A percentile compares a stretch with the other conserved stretches of the same genome.
phyloP scores from a whole-genome alignment of 2,888 invertebrate genomes.

The Himalopsyche anomala region DNA sequence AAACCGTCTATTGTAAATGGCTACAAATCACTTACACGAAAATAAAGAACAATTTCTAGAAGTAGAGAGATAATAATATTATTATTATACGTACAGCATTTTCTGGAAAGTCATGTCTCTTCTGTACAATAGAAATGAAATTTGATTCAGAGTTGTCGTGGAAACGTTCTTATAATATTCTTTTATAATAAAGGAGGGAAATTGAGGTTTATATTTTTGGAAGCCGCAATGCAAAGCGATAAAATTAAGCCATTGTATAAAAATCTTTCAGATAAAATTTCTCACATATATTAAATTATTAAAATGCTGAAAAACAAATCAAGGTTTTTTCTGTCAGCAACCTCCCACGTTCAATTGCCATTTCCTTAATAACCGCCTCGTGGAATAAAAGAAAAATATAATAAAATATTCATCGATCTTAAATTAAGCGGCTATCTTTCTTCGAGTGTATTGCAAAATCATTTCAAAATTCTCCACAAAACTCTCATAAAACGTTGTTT shows the following conservation, averaged over 20 bases:
- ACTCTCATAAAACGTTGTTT: too few species aligned
- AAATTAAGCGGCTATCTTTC: too few species aligned
- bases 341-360: too few species aligned
- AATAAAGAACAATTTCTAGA: conserved; percentile 19
- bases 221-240: conserved; percentile 28
- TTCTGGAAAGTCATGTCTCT: background rate
- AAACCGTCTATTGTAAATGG: background rate
- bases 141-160: conserved; percentile 15
- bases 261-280: background rate
- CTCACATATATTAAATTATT: background rate
- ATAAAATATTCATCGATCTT: too few species aligned
- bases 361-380: too few species aligned
- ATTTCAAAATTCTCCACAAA: too few species aligned
- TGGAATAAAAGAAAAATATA: too few species aligned
- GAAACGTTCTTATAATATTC: background rate
- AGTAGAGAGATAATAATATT: conserved; percentile 23
- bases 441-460: too few species aligned
- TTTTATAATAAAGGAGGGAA: conserved; percentile 14
- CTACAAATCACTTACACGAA: conserved; percentile 4
- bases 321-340: background rate
- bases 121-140: background rate
- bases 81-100: background rate
- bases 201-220: conserved; percentile 10
- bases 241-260: background rate
- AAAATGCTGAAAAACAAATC: background rate